Evolutionary conservation across 2,113 vertebrate species (phyloP).

Genomic region (Nettapus auritus): DNA sequence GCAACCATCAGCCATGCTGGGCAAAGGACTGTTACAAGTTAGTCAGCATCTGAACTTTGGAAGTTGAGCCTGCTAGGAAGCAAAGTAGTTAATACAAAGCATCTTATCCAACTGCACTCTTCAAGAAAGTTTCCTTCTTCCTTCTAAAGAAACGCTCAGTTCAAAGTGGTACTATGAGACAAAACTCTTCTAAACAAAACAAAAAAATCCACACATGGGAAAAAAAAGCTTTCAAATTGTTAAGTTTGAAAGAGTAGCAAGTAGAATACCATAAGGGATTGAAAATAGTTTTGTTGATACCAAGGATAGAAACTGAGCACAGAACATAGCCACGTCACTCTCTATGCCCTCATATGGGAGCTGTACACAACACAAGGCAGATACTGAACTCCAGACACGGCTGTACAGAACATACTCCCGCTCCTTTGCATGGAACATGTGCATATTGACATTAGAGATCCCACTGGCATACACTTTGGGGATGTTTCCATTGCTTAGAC

Average conservation of each 20-base stretch:
- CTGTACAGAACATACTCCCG: background rate
- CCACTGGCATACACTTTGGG: background rate
- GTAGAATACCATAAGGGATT: background rate
- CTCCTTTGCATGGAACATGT: accelerated
- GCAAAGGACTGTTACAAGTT: background rate
- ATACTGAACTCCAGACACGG: accelerated
- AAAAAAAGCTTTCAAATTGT: background rate
- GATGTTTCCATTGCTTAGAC: background rate
- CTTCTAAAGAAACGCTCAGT: background rate
- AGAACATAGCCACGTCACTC: background rate
- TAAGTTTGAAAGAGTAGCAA: background rate
- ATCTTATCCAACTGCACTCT: background rate
- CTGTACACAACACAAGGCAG: background rate
- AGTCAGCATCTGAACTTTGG: background rate
- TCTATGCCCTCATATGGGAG: background rate
- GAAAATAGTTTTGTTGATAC: background rate
- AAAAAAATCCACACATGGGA: background rate
- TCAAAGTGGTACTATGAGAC: background rate
- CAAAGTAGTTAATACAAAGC: background rate
- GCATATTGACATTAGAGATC: background rate
- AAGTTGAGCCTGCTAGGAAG: background rate
- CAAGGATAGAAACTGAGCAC: background rate
- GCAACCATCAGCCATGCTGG: background rate
- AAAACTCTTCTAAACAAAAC: background rate
- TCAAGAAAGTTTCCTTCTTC: background rate